These are phyloP conservation scores for Chamaea fasciata DNA, from an alignment of 2,113 vertebrate species.

Conservation along the genomic window DNA sequence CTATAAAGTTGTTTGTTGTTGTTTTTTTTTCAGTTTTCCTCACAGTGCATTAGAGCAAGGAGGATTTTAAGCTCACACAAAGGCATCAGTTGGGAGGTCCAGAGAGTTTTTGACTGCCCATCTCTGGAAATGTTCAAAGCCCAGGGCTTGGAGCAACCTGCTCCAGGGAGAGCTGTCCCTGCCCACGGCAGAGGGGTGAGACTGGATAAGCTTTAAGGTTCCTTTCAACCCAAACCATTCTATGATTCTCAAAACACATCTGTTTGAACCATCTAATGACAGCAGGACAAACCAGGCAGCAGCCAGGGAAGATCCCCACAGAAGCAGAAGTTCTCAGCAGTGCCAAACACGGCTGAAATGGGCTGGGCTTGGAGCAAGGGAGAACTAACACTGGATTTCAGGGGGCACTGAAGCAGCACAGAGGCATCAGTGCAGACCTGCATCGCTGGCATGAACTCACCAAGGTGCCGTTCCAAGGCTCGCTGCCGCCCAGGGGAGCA, in stretches of 20 bases:
- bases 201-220: neutral
- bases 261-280: neutral
- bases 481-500: neutral
- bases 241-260: neutral
- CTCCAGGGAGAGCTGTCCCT: neutral
- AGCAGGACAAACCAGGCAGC: neutral
- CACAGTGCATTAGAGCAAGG: neutral
- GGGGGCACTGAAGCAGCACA: neutral
- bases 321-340: neutral
- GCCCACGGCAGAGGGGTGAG: neutral
- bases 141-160: neutral
- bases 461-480: neutral
- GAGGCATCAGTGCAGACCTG: rapidly evolving
- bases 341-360: rapidly evolving
- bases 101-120: neutral
- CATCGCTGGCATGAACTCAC: neutral
- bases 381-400: neutral
- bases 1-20: neutral
- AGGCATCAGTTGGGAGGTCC: neutral
- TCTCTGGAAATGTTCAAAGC: neutral
- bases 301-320: neutral
- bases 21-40: neutral
- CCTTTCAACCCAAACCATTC: neutral
- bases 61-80: neutral
- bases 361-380: neutral